Evolutionary conservation across 1,140 invertebrate genomes (phyloP), one percentile per base, ranked within the genome.

Genomic region (Euwallacea similis): DNA sequence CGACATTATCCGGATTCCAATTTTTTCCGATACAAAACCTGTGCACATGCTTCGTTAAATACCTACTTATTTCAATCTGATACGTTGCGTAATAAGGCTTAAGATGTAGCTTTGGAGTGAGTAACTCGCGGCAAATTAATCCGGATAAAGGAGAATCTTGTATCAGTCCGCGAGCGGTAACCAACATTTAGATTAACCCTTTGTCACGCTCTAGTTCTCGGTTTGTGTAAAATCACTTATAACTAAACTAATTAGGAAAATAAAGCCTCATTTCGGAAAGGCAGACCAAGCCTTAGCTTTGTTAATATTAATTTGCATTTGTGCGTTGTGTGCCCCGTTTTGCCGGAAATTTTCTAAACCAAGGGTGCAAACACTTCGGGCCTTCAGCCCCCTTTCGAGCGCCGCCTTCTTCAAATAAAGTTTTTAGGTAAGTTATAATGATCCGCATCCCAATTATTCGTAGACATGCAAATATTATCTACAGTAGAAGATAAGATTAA

Each of bases 171-270:
- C 55, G 21, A 58, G 55, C 55, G 42, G 59, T 61, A 61, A 4
- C 42, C 59, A 42, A 61, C 59, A 21, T 61, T 61, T 61, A 41
- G 59, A 61, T 61, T 43, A 61, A 69, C 67, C 59, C 67, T 69
- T 69, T 69, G 46, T 69, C 67, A 54, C 44, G 59, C 67, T 69
- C 68, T 56, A 70, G 68, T 63, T 63, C 68, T 46, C 68, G 41
- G 68, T 70, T 70, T 70, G 60, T 70, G 68, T 70, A 70, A 70
- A 70, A 70, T 63, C 68, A 70, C 59, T 70, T 63, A 63, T 63
- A 70, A 70, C 68, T 70, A 70, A 70, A 47, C 68, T 62, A 70
- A 70, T 70, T 70, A 70, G 13, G 68, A 63, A 70, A 70, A 70
- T 70, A 63, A 56, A 63, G 68, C 68, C 68, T 46, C 46, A 63